phyloP scores from a whole-genome alignment of 2,888 invertebrate species.

The Agriopis marginaria region DNA sequence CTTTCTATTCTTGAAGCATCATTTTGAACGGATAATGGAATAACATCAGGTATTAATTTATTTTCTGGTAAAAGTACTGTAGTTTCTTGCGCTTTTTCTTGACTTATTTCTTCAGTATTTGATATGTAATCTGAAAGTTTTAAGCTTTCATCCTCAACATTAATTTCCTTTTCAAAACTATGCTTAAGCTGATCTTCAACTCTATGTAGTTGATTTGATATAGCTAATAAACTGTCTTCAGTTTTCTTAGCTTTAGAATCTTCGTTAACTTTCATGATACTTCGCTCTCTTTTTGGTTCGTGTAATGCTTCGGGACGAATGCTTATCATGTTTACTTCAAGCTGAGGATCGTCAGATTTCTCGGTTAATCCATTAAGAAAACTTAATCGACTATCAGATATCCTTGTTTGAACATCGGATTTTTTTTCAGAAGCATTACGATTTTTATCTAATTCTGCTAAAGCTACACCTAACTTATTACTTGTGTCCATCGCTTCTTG shows the following conservation, averaged over 20 bases:
- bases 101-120: constrained; percentile 57
- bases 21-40: constrained; percentile 63
- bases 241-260: constrained; percentile 76
- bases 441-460: constrained; percentile 86
- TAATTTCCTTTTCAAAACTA: constrained; percentile 79
- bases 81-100: constrained; percentile 65
- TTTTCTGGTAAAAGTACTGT: constrained; percentile 62
- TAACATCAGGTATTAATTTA: constrained; percentile 63
- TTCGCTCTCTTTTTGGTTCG: constrained; percentile 29
- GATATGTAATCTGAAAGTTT: constrained; percentile 63
- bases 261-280: constrained; percentile 50
- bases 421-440: constrained; percentile 74
- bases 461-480: constrained; percentile 89
- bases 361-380: constrained; percentile 81
- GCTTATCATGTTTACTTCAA: constrained; percentile 64
- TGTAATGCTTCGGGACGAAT: constrained; percentile 59
- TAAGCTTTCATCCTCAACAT: constrained; percentile 71
- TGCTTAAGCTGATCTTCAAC: constrained; percentile 82
- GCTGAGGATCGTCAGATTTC: constrained; percentile 60
- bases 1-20: constrained; percentile 63
- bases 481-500: constrained; percentile 92
- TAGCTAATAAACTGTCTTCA: constrained; percentile 81
- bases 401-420: constrained; percentile 78
- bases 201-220: constrained; percentile 81
- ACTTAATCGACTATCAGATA: constrained; percentile 81